Percentiles rank a stretch among this genome's conserved stretches.
Evolutionary conservation across 2,797 vertebrate genomes (phyloP).

Genomic region (Cuculus canorus): DNA sequence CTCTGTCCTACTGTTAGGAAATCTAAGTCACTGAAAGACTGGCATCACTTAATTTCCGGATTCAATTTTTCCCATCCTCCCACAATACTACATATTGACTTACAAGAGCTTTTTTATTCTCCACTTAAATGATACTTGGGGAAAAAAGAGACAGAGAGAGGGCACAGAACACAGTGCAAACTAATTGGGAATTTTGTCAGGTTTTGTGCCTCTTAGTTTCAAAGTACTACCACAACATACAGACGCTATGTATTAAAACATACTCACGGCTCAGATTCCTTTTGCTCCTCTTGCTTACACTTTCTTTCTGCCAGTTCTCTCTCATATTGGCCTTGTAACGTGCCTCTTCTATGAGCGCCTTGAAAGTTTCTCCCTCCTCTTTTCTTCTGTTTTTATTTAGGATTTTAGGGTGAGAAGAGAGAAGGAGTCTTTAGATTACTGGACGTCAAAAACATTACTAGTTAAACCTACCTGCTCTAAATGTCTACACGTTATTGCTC

Average conservation of each 20-base stretch:
- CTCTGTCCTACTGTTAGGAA: not conserved
- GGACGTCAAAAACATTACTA: not conserved
- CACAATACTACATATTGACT: not conserved
- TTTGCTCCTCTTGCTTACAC: conserved; percentile 83
- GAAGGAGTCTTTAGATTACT: not conserved
- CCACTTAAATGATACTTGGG: not conserved
- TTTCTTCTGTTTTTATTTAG: conserved; percentile 63
- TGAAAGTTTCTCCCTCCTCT: conserved; percentile 73
- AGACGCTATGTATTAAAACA: not conserved
- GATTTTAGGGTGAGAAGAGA: not conserved
- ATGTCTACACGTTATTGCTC: not conserved
- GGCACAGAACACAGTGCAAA: not conserved
- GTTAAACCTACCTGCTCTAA: not conserved
- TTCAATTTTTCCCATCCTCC: not conserved
- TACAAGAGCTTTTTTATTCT: not conserved
- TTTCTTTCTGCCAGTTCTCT: conserved; percentile 81
- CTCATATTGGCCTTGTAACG: conserved; percentile 81
- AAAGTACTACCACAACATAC: not conserved
- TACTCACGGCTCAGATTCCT: conserved; percentile 82
- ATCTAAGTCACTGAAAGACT: not conserved
- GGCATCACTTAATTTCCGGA: not conserved
- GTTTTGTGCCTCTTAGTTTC: not conserved
- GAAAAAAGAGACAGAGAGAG: not conserved
- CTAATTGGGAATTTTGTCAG: not conserved
- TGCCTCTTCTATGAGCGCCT: conserved; percentile 77